Conservation (phyloP, 2,797 vertebrate genomes). For the Pangasius macronema region DNA sequence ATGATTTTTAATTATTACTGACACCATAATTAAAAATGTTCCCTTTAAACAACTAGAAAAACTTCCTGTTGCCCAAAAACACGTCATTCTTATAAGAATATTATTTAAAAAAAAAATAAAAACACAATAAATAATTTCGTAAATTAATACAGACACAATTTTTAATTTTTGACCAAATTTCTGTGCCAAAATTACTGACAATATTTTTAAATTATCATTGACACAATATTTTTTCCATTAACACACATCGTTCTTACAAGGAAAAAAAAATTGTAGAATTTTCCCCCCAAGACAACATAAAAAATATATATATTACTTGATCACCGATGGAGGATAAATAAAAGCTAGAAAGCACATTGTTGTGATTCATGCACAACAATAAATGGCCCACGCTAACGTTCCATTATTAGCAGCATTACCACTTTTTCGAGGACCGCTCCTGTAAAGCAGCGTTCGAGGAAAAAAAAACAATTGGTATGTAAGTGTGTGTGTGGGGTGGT, state of each 20-base stretch:
- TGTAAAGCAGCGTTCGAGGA: neutral
- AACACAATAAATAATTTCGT: neutral
- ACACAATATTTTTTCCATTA: neutral
- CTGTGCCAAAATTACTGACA: neutral
- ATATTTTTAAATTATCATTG: neutral
- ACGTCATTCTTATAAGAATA: neutral
- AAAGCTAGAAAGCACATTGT: too few species aligned
- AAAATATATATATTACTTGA: neutral
- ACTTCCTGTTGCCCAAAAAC: too few species aligned
- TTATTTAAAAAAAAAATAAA: neutral
- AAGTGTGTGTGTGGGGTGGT: neutral
- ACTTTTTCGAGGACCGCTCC: neutral
- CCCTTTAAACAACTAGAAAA: neutral
- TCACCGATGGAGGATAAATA: neutral
- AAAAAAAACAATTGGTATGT: neutral
- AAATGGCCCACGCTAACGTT: neutral
- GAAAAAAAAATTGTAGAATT: neutral
- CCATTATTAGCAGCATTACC: constrained; percentile 10
- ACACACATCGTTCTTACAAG: neutral
- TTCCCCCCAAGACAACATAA: neutral
- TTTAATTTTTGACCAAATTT: neutral
- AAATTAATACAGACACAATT: neutral
- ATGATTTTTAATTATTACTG: too few species aligned
- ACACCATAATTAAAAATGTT: too few species aligned
- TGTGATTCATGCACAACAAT: neutral